These are phyloP conservation scores for Ambastaia sidthimunki DNA, from an alignment of 2,797 vertebrate genomes.

Conservation along the genomic window DNA sequence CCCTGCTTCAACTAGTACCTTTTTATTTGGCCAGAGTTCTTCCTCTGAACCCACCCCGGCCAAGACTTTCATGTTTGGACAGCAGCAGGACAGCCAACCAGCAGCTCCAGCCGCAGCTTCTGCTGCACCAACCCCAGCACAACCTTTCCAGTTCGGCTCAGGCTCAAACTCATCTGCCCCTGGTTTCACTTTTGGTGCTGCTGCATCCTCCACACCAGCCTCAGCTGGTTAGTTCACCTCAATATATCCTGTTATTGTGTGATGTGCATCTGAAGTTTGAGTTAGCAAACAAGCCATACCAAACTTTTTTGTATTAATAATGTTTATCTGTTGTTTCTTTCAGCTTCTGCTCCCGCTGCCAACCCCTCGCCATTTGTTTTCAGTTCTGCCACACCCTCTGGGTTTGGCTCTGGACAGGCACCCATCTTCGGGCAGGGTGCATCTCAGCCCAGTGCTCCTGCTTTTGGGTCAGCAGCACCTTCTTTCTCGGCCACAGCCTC, in stretches of 20 bases:
- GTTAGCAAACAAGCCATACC: too few species aligned
- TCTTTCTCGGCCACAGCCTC: constrained; percentile 78
- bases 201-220: constrained; percentile 78
- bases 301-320: too few species aligned
- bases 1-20: constrained; percentile 70
- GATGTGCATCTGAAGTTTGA: background rate
- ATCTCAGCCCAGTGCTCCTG: constrained; percentile 72
- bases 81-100: constrained; percentile 83
- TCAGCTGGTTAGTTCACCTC: constrained; percentile 80
- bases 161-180: constrained; percentile 72
- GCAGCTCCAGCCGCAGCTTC: constrained; percentile 74
- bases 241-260: background rate
- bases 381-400: constrained; percentile 75
- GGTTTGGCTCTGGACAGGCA: constrained; percentile 82
- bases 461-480: constrained; percentile 81
- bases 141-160: constrained; percentile 86
- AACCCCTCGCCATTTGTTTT: constrained; percentile 84
- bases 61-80: constrained; percentile 86
- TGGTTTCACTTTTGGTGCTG: constrained; percentile 83
- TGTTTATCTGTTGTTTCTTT: background rate
- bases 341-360: constrained; percentile 65
- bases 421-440: constrained; percentile 83
- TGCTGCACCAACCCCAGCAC: constrained; percentile 63
- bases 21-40: constrained; percentile 87
- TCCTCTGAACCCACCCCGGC: constrained; percentile 79